These are phyloP conservation scores for Riparia riparia DNA, from an alignment of 2,113 vertebrate genomes.

Conservation along the genomic window DNA sequence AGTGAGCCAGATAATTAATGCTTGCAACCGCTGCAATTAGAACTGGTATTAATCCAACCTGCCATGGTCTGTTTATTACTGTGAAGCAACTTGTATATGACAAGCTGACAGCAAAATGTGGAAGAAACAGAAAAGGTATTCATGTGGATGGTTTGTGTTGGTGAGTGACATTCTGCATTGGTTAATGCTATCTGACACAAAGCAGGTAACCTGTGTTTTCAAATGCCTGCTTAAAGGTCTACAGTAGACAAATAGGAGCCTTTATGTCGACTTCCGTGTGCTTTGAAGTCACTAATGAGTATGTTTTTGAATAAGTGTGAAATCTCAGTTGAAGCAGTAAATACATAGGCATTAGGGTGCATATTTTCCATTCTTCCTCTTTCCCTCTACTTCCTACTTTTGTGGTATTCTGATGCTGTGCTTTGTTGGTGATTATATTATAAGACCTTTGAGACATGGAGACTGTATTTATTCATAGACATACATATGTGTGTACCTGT, in stretches of 20 bases:
- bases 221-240: background rate
- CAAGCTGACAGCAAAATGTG: conserved; percentile 43
- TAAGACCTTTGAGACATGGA: background rate
- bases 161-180: background rate
- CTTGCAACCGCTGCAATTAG: conserved; percentile 66
- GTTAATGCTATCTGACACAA: conserved; percentile 21
- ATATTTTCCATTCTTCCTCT: conserved; percentile 24
- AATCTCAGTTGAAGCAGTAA: conserved; percentile 43
- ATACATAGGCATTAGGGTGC: background rate
- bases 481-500: background rate
- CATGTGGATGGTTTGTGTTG: background rate
- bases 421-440: background rate
- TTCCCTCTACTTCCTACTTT: conserved; percentile 23
- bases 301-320: conserved; percentile 59
- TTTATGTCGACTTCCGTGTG: conserved; percentile 52
- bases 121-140: conserved; percentile 14
- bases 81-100: background rate
- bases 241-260: conserved; percentile 45
- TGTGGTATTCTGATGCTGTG: conserved; percentile 18
- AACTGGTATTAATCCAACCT: conserved; percentile 58
- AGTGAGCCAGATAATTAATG: conserved; percentile 72
- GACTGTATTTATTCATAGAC: background rate
- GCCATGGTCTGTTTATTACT: conserved; percentile 43
- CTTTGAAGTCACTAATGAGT: conserved; percentile 63
- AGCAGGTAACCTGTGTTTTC: conserved; percentile 21